phyloP scores from a whole-genome alignment of 1,140 invertebrate species.

The Anoplolepis gracilipes region DNA sequence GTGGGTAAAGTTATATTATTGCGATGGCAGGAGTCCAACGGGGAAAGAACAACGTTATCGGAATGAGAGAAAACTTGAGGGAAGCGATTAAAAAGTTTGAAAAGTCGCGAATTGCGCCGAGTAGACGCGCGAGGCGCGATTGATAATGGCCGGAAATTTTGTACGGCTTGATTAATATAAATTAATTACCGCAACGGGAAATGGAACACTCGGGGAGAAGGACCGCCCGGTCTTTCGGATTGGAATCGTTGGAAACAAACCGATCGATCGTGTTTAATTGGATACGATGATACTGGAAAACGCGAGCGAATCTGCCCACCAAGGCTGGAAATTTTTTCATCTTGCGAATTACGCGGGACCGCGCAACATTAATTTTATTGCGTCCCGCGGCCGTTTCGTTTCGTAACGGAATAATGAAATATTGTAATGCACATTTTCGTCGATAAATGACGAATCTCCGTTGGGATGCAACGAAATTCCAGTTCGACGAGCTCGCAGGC shows the following conservation, averaged over 20 bases:
- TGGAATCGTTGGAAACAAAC: slow-evolving; percentile 40
- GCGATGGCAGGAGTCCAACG: slow-evolving; percentile 5
- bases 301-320: neutral
- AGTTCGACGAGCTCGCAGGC: slow-evolving; percentile 1
- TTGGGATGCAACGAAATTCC: neutral
- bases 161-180: slow-evolving; percentile 52
- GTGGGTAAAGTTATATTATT: slow-evolving; percentile 60
- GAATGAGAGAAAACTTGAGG: slow-evolving; percentile 40
- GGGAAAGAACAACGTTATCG: slow-evolving; percentile 48
- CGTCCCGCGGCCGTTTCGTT: neutral
- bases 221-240: neutral
- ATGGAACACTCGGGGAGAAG: neutral
- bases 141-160: slow-evolving; percentile 22
- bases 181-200: slow-evolving; percentile 44
- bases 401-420: slow-evolving; percentile 32
- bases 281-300: slow-evolving; percentile 18
- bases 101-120: slow-evolving; percentile 41
- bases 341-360: neutral
- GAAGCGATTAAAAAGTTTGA: slow-evolving; percentile 57
- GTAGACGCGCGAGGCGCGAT: neutral
- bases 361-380: neutral
- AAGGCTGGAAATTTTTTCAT: slow-evolving; percentile 11
- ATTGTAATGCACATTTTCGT: slow-evolving; percentile 15
- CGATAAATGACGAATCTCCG: slow-evolving; percentile 13
- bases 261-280: slow-evolving; percentile 55